Percentiles rank a stretch among this genome's conserved stretches.
phyloP scores from a whole-genome alignment of 2,113 vertebrate species.

The Indicator maculatus region DNA sequence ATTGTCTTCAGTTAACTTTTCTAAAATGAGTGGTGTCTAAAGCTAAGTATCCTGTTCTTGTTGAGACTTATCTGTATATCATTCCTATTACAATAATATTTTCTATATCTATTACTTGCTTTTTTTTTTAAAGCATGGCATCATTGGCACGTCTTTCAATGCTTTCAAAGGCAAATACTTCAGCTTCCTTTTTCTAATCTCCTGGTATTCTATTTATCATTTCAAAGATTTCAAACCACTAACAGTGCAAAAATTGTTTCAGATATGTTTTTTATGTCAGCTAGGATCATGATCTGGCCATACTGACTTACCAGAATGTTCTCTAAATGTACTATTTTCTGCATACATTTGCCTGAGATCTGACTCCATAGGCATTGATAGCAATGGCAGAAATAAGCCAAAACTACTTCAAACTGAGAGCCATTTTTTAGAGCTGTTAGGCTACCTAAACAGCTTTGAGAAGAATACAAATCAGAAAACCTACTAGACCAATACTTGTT shows the following conservation, averaged over 20 bases:
- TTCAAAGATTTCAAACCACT: background rate
- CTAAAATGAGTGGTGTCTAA: background rate
- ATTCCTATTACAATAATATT: background rate
- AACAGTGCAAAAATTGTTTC: background rate
- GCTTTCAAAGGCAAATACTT: background rate
- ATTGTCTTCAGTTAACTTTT: no score
- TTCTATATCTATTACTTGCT: background rate
- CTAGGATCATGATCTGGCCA: background rate
- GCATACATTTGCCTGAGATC: background rate
- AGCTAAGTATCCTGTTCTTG: background rate
- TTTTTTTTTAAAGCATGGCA: background rate
- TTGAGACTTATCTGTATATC: background rate
- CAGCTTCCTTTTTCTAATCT: background rate
- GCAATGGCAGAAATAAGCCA: background rate
- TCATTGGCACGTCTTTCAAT: background rate
- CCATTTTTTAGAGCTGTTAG: background rate
- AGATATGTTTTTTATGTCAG: background rate
- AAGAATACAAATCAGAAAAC: background rate
- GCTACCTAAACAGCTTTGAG: background rate
- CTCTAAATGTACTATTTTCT: background rate
- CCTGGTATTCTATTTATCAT: background rate
- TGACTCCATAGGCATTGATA: background rate
- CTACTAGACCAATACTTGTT: background rate
- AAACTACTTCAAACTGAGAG: background rate
- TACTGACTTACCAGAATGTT: background rate